Evolutionary conservation across 2,888 invertebrate species (phyloP).

Genomic region (Diarsia brunnea): DNA sequence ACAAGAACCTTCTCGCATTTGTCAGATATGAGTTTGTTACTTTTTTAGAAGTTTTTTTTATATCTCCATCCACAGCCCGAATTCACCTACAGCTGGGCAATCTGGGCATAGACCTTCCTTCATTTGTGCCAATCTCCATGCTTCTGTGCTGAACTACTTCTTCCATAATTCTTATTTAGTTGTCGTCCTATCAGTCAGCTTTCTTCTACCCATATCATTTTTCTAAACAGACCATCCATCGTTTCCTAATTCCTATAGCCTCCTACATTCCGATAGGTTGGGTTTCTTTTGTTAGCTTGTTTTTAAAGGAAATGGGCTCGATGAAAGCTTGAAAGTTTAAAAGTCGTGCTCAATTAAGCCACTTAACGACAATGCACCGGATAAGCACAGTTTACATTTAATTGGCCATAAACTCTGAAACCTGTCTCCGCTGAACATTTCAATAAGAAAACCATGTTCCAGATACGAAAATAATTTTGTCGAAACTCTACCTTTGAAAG

Average conservation of each 20-base stretch:
- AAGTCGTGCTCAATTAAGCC: constrained; percentile 33
- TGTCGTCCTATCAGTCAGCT: neutral
- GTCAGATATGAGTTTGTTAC: neutral
- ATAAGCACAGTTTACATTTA: constrained; percentile 45
- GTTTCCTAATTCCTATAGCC: neutral
- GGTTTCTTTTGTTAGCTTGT: neutral
- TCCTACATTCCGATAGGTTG: neutral
- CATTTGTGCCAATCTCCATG: neutral
- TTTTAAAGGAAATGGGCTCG: constrained; percentile 1
- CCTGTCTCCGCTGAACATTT: constrained; percentile 34
- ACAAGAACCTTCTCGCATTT: neutral
- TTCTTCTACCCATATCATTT: neutral
- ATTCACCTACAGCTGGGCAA: neutral
- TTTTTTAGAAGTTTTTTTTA: neutral
- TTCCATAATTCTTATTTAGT: too few relatives aligned
- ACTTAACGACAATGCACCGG: constrained; percentile 45
- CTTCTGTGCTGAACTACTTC: neutral
- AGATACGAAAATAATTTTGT: constrained; percentile 15
- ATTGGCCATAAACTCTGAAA: constrained; percentile 44
- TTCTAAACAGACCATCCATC: neutral
- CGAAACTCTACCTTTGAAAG: neutral
- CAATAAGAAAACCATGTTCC: constrained; percentile 39
- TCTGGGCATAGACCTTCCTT: neutral
- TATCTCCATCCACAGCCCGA: neutral
- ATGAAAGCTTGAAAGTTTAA: constrained; percentile 22